These are phyloP conservation scores for Tragopan temminckii DNA, from an alignment of 2,797 vertebrate species.

Conservation along the genomic window DNA sequence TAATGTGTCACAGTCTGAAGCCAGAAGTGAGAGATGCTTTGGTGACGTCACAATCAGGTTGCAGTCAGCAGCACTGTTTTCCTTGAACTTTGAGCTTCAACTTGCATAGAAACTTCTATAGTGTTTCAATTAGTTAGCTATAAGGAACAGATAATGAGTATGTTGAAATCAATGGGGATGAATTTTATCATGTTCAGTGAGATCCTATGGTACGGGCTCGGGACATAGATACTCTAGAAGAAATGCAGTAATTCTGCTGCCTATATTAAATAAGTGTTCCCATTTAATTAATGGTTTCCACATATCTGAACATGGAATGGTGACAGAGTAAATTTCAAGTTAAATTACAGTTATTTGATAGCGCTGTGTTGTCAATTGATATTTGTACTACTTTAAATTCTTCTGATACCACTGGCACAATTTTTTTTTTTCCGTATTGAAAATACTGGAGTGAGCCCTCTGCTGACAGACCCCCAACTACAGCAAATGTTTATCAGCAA, in stretches of 20 bases:
- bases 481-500: not conserved
- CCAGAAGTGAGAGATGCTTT: not conserved
- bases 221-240: not conserved
- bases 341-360: not conserved
- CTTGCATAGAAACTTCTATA: not conserved
- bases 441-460: not conserved
- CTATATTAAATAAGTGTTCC: not conserved
- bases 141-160: not conserved
- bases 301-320: not conserved
- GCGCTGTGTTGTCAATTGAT: not conserved
- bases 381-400: not conserved
- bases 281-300: not conserved
- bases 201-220: not conserved
- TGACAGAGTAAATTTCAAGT: not conserved
- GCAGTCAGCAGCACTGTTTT: not conserved
- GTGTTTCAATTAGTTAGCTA: not conserved
- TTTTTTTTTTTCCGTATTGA: not conserved
- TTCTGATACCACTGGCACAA: not conserved
- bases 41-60: not conserved
- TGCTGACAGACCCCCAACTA: not conserved
- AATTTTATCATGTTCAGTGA: not conserved
- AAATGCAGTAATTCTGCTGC: not conserved
- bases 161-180: not conserved
- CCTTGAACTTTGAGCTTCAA: not conserved
- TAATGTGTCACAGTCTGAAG: not conserved